These are phyloP conservation scores for Brassicogethes aeneus DNA, from an alignment of 2,888 invertebrate species.

Conservation along the genomic window DNA sequence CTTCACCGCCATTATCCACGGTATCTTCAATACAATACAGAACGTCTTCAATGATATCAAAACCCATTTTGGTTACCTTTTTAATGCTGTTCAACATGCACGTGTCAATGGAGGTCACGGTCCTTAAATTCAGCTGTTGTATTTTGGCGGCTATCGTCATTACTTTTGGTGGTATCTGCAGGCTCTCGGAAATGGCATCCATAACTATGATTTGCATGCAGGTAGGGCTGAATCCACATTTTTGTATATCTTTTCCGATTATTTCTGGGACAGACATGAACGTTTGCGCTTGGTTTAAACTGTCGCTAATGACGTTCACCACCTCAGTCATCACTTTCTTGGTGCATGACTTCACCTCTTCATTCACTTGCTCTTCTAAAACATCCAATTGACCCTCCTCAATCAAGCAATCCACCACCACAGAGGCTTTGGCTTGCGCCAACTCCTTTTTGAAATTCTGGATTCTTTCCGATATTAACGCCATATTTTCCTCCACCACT, in stretches of 20 bases:
- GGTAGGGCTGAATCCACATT: constrained; percentile 13
- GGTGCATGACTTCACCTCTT: constrained; percentile 17
- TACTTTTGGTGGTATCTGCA: constrained; percentile 18
- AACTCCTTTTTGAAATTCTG: not conserved
- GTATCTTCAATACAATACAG: constrained; percentile 13
- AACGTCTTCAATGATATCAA: constrained; percentile 13
- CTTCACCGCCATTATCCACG: too few relatives aligned
- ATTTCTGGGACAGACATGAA: constrained; percentile 17
- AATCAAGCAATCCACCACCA: not conserved
- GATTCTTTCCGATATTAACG: not conserved
- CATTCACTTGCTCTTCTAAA: constrained; percentile 11
- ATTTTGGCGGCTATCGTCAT: constrained; percentile 17
- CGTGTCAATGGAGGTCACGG: constrained; percentile 15
- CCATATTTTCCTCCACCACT: not conserved
- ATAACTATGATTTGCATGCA: constrained; percentile 14
- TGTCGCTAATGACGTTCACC: constrained; percentile 17
- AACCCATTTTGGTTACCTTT: constrained; percentile 11
- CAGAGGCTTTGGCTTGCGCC: not conserved
- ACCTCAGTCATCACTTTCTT: constrained; percentile 15
- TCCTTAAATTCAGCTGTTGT: constrained; percentile 15
- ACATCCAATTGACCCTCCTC: constrained; percentile 5
- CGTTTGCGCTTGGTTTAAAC: constrained; percentile 16
- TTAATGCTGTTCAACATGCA: constrained; percentile 16
- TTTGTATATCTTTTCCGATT: constrained; percentile 15
- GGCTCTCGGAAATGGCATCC: constrained; percentile 17